Conservation (phyloP, 2,888 invertebrate species). For the Eupithecia inturbata region DNA sequence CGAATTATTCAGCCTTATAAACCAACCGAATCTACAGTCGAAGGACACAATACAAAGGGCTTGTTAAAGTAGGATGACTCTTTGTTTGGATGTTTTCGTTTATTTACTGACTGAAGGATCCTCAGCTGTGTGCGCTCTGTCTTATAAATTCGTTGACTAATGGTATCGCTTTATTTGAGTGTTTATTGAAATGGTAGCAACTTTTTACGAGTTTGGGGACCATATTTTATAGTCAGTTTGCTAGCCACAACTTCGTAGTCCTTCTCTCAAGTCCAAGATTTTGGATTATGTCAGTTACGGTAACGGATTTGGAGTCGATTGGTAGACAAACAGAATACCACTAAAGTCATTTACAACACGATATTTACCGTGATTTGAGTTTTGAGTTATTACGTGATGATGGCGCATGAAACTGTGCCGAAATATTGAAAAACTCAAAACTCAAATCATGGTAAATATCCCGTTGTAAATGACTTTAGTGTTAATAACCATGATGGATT, state of each 20-base stretch:
- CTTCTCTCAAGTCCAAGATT: background rate
- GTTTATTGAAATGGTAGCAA: constrained; percentile 8
- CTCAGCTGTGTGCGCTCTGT: constrained; percentile 23
- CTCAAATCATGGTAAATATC: no score
- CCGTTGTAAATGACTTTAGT: no score
- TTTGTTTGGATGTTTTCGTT: constrained; percentile 33
- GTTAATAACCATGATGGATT: no score
- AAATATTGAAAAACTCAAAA: no score
- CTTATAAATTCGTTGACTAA: constrained; percentile 23
- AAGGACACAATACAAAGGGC: constrained; percentile 20
- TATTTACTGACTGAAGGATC: constrained; percentile 28
- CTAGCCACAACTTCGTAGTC: background rate
- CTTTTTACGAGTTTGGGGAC: constrained; percentile 3
- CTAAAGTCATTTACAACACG: no score
- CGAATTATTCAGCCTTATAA: constrained; percentile 49
- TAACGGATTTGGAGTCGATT: background rate
- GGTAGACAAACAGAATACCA: background rate
- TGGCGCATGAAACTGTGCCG: no score
- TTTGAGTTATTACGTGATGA: no score
- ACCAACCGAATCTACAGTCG: constrained; percentile 14
- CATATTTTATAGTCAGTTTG: background rate
- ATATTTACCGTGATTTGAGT: no score
- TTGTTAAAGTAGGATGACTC: constrained; percentile 29
- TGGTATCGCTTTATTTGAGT: constrained; percentile 21
- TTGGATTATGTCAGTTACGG: background rate